A percentile compares a stretch with the other conserved stretches of the same genome.
These are phyloP conservation scores for Lepidochitona cinerea DNA, from an alignment of 2,888 invertebrate species.

Conservation along the genomic window DNA sequence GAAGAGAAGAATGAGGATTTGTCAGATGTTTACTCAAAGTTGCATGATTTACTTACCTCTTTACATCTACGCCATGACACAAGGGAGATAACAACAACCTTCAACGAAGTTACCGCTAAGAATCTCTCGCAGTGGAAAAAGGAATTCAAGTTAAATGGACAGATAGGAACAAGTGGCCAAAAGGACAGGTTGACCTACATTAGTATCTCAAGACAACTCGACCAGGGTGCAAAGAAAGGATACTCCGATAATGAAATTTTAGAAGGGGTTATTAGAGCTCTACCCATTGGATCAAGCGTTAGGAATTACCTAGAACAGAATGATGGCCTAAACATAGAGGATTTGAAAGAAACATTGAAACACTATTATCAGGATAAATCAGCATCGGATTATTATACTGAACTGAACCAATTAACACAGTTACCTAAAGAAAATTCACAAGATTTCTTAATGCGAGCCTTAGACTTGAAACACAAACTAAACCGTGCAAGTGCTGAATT, in stretches of 20 bases:
- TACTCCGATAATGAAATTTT: not conserved
- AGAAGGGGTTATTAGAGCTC: not conserved
- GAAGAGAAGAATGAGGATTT: not conserved
- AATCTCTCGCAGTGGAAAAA: not conserved
- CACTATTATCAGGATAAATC: slow-evolving; percentile 14
- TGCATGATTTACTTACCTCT: not conserved
- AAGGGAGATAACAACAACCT: too few relatives aligned
- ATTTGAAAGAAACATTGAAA: not conserved
- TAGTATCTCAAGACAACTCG: not conserved
- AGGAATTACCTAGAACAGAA: not conserved
- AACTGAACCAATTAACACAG: slow-evolving; percentile 9
- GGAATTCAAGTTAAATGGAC: slow-evolving; percentile 1
- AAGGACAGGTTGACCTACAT: not conserved
- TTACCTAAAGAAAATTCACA: slow-evolving; percentile 8
- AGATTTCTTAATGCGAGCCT: slow-evolving; percentile 11
- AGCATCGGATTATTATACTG: slow-evolving; percentile 12
- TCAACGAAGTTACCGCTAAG: not conserved
- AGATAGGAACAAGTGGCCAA: not conserved
- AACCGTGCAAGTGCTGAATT: slow-evolving; percentile 7
- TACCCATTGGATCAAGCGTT: too few relatives aligned
- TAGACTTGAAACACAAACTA: slow-evolving; percentile 13
- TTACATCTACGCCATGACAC: too few relatives aligned
- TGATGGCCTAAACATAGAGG: not conserved
- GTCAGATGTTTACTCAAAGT: not conserved
- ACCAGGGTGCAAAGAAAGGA: not conserved